A percentile compares a stretch with the other conserved stretches of the same genome.
phyloP scores from a whole-genome alignment of 1,140 invertebrate species.

The Rhyzopertha dominica region DNA sequence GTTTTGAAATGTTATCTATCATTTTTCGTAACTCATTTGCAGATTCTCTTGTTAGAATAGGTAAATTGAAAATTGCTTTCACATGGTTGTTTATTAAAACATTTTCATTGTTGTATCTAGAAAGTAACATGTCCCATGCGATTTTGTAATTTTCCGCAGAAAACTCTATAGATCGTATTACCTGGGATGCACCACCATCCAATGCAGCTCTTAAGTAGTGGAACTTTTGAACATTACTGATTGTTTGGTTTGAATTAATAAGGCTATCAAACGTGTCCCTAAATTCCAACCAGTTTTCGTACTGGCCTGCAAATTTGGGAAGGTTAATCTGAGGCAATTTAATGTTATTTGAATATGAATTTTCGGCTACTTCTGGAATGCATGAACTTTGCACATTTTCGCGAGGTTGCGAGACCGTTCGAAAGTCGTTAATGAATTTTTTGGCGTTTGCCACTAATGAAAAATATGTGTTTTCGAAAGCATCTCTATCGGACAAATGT shows the following conservation, averaged over 20 bases:
- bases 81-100: slow-evolving; percentile 18
- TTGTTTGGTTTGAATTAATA: slow-evolving; percentile 20
- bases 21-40: background rate
- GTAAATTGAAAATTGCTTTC: slow-evolving; percentile 4
- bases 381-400: no score
- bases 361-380: background rate
- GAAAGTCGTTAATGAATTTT: background rate
- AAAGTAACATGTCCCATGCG: slow-evolving; percentile 32
- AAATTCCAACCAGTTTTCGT: slow-evolving; percentile 31
- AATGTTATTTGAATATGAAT: no score
- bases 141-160: slow-evolving; percentile 27
- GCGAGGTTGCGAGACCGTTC: no score
- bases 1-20: slow-evolving; percentile 8
- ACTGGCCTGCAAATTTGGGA: slow-evolving; percentile 29
- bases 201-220: slow-evolving; percentile 32
- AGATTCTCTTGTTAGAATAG: slow-evolving; percentile 8
- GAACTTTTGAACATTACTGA: slow-evolving; percentile 23
- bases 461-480: background rate
- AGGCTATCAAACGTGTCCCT: slow-evolving; percentile 26
- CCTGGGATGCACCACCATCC: slow-evolving; percentile 18
- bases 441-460: background rate
- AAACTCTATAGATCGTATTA: slow-evolving; percentile 28
- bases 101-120: slow-evolving; percentile 33
- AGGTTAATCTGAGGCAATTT: slow-evolving; percentile 28
- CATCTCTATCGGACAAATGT: slow-evolving; percentile 1